A percentile compares a stretch with the other conserved stretches of the same genome.
These are phyloP conservation scores for Hippopotamus amphibius DNA, from an alignment of 2,113 vertebrate species.

Conservation along the genomic window DNA sequence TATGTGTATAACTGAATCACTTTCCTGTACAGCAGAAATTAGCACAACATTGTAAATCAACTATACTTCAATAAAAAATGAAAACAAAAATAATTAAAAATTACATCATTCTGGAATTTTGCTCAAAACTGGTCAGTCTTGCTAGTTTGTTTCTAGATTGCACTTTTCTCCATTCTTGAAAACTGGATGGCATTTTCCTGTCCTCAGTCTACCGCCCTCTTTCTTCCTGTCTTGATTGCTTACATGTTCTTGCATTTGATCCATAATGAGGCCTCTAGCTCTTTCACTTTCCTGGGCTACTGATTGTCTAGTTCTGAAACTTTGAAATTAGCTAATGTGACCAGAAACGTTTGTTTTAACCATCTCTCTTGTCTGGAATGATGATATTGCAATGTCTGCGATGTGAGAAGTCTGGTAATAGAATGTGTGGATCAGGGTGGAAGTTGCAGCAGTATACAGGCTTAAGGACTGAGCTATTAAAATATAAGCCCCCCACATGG, in stretches of 20 bases:
- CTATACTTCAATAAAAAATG: not conserved
- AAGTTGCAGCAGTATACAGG: not conserved
- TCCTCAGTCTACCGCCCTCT: not conserved
- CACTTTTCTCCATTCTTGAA: not conserved
- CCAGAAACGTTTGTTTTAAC: not conserved
- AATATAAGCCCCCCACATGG: not conserved
- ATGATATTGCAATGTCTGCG: rapidly evolving
- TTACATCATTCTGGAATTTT: not conserved
- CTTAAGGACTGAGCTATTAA: not conserved
- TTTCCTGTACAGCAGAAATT: not conserved
- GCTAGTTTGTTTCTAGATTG: not conserved
- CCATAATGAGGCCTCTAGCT: too few relatives aligned
- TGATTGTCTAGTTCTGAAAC: not conserved
- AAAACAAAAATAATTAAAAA: not conserved
- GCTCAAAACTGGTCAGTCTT: not conserved
- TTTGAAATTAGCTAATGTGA: not conserved
- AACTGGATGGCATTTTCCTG: not conserved
- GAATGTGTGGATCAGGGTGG: not conserved
- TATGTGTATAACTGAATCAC: not conserved
- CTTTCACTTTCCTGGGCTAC: not conserved
- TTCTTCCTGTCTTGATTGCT: not conserved
- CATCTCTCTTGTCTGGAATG: not conserved
- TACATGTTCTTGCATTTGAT: not conserved
- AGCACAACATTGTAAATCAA: not conserved
- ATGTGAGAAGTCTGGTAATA: not conserved